A percentile compares a stretch with the other conserved stretches of the same genome.
Evolutionary conservation across 2,888 invertebrate genomes (phyloP).

Genomic region (Orchesellides sinensis): DNA sequence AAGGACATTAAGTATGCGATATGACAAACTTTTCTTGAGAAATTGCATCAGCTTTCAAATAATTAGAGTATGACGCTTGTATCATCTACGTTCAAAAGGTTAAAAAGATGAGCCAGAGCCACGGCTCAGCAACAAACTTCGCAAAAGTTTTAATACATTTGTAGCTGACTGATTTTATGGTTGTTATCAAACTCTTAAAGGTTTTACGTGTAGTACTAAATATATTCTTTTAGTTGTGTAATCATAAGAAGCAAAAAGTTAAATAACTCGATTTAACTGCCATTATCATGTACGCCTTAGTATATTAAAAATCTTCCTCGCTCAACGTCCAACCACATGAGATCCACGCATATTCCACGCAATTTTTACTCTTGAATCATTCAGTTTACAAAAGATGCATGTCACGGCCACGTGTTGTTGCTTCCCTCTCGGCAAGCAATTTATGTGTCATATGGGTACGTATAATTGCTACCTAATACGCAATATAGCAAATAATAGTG

Average conservation of each 20-base stretch:
- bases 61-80: not conserved
- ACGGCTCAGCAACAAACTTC: not conserved
- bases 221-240: too few relatives aligned
- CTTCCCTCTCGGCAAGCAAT: constrained; percentile 12
- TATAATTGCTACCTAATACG: not conserved
- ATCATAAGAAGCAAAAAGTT: not conserved
- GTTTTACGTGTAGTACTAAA: too few relatives aligned
- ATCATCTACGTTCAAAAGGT: constrained; percentile 7
- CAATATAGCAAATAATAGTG: not conserved
- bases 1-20: not conserved
- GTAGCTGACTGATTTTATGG: not conserved
- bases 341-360: constrained; percentile 29
- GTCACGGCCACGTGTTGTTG: constrained; percentile 43
- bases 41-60: constrained; percentile 26
- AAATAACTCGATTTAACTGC: not conserved
- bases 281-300: constrained; percentile 4
- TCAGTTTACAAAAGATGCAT: constrained; percentile 25
- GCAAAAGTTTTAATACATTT: not conserved
- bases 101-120: not conserved
- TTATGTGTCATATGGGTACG: too few relatives aligned
- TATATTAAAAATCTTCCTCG: not conserved
- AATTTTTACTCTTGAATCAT: constrained; percentile 23
- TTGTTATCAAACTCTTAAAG: not conserved
- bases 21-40: constrained; percentile 8
- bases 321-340: constrained; percentile 23